phyloP scores from a whole-genome alignment of 2,113 vertebrate genomes.

The Rhabdomys dilectus region DNA sequence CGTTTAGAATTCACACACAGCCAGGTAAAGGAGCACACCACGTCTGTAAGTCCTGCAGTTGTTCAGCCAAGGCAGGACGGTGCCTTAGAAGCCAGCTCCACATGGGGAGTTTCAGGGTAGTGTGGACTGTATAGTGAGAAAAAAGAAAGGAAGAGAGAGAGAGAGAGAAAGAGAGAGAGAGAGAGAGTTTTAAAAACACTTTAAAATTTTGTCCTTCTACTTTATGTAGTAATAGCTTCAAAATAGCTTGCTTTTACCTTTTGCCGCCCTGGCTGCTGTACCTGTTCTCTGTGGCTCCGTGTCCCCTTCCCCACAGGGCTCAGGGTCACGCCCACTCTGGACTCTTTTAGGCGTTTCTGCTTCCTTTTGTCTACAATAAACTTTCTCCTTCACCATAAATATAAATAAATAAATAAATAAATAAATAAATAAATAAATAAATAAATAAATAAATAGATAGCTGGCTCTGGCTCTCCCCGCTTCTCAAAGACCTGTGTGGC shows the following conservation, averaged over 20 bases:
- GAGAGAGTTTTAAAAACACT: background rate
- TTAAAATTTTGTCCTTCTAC: background rate
- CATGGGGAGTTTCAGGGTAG: background rate
- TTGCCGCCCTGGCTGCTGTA: no score
- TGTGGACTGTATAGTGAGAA: background rate
- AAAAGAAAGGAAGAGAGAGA: background rate
- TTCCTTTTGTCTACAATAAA: no score
- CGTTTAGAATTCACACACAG: background rate
- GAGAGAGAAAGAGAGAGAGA: no score
- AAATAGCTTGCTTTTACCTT: background rate
- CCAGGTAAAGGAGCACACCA: no score
- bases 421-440: no score
- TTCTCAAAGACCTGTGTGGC: background rate
- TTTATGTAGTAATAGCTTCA: background rate
- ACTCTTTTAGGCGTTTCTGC: no score
- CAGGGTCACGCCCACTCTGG: no score
- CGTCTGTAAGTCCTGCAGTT: no score
- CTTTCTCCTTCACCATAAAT: no score
- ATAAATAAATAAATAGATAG: background rate
- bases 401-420: no score
- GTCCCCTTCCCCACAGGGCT: no score
- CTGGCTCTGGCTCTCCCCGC: background rate
- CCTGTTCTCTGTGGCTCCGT: no score
- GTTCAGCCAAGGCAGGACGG: background rate
- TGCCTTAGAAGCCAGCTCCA: background rate